These are phyloP conservation scores for Diacarnus erythraeanus DNA, from an alignment of 37 sponge, comb jelly and placozoan genomes.

Conservation along the genomic window DNA sequence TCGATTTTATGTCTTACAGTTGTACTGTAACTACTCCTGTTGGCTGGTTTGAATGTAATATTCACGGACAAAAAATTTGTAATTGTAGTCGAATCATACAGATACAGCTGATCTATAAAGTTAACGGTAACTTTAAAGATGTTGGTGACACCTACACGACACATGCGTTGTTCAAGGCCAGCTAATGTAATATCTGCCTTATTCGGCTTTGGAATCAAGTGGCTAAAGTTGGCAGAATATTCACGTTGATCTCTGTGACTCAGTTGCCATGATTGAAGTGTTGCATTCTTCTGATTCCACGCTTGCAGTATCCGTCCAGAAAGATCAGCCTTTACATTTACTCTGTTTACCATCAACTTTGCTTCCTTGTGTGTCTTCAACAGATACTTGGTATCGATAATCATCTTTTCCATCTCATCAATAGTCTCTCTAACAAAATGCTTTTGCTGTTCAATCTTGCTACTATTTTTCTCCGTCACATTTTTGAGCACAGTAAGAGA, in stretches of 20 bases:
- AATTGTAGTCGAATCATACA: neutral
- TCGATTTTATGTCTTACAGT: neutral
- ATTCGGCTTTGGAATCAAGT: conserved; percentile 6
- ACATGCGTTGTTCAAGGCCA: neutral
- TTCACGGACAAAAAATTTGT: neutral
- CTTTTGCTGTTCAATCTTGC: neutral
- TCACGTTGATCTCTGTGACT: neutral
- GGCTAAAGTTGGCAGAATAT: conserved; percentile 3
- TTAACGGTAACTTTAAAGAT: neutral
- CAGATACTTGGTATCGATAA: neutral
- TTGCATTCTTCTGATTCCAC: neutral
- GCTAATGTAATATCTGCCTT: neutral
- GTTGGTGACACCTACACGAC: neutral
- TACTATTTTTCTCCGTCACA: neutral
- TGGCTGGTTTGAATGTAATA: neutral
- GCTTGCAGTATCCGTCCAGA: neutral
- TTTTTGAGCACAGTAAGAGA: neutral
- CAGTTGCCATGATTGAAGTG: conserved; percentile 1
- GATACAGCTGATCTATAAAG: neutral
- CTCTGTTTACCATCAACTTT: conserved; percentile 8
- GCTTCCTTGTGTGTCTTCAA: neutral
- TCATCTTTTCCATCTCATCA: neutral
- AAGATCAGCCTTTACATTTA: neutral
- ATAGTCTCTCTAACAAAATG: neutral
- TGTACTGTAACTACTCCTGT: no score